Percentiles rank a stretch among this genome's conserved stretches.
Conservation (phyloP, 1,140 invertebrate species). For the Heliconius melpomene region DNA sequence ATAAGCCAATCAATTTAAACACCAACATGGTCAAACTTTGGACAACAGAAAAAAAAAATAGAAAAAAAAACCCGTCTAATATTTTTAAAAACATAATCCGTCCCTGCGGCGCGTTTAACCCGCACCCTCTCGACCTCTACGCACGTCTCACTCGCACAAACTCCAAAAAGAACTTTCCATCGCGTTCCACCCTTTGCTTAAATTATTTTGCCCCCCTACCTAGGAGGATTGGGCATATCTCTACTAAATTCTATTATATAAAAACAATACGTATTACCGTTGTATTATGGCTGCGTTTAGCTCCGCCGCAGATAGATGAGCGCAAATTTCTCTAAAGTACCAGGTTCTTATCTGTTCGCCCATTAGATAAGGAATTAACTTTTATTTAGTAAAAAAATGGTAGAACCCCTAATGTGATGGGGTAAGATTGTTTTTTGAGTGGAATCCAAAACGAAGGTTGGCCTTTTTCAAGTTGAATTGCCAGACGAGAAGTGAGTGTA, state of each 20-base stretch:
- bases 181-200: slow-evolving; percentile 79
- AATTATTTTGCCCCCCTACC: slow-evolving; percentile 77
- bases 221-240: slow-evolving; percentile 60
- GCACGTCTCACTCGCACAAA: slow-evolving; percentile 80
- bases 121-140: slow-evolving; percentile 75
- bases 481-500: slow-evolving; percentile 55
- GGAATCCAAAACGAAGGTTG: slow-evolving; percentile 47
- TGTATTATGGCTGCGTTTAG: slow-evolving; percentile 48
- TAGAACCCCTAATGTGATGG: slow-evolving; percentile 42
- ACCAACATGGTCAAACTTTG: background rate
- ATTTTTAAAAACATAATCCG: slow-evolving; percentile 48
- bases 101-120: slow-evolving; percentile 72
- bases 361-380: slow-evolving; percentile 71
- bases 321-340: slow-evolving; percentile 70
- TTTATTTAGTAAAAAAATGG: slow-evolving; percentile 41
- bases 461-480: slow-evolving; percentile 63
- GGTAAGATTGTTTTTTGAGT: slow-evolving; percentile 50
- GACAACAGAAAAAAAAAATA: slow-evolving; percentile 21
- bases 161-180: slow-evolving; percentile 79
- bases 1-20: slow-evolving; percentile 6
- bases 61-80: slow-evolving; percentile 33
- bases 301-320: slow-evolving; percentile 43
- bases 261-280: slow-evolving; percentile 53
- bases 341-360: slow-evolving; percentile 64
- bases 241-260: slow-evolving; percentile 36